Evolutionary conservation across 2,888 invertebrate genomes (phyloP).

Genomic region (Diploptera punctata): DNA sequence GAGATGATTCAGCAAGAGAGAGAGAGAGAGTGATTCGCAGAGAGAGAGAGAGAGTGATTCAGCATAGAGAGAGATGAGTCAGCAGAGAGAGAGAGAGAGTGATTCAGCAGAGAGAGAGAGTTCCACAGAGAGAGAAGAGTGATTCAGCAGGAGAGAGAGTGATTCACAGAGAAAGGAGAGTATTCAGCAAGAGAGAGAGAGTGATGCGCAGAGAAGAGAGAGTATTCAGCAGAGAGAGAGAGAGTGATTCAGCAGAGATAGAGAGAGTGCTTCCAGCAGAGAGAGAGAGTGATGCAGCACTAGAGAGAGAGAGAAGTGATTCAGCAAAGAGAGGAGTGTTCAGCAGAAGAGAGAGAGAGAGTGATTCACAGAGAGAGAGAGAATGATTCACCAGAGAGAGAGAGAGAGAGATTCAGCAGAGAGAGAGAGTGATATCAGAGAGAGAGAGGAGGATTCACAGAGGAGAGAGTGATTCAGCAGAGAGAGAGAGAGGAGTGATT

Average conservation of each 20-base stretch:
- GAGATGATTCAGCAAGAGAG: not conserved
- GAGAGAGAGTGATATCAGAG: not conserved
- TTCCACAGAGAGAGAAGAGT: not conserved
- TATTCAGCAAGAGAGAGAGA: not conserved
- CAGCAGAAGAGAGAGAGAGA: not conserved
- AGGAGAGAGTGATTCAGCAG: too few relatives aligned
- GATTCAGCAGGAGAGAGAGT: not conserved
- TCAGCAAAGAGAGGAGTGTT: slow-evolving; percentile 6
- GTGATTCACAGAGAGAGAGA: not conserved
- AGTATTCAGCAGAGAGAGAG: not conserved
- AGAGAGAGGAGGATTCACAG: not conserved
- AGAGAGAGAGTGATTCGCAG: not conserved
- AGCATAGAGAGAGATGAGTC: not conserved
- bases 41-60: not conserved
- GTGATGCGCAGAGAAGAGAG: not conserved
- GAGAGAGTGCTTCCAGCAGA: not conserved
- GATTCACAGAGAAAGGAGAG: not conserved
- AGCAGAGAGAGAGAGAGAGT: too few relatives aligned
- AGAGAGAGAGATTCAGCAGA: not conserved
- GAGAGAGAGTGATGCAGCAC: not conserved
- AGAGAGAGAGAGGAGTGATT: too few relatives aligned
- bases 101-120: too few relatives aligned
- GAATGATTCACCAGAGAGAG: not conserved
- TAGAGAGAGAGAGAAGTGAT: not conserved
- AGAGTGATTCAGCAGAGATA: too few relatives aligned